These are phyloP conservation scores for Gobius niger DNA, from an alignment of 2,113 vertebrate genomes.

Conservation along the genomic window DNA sequence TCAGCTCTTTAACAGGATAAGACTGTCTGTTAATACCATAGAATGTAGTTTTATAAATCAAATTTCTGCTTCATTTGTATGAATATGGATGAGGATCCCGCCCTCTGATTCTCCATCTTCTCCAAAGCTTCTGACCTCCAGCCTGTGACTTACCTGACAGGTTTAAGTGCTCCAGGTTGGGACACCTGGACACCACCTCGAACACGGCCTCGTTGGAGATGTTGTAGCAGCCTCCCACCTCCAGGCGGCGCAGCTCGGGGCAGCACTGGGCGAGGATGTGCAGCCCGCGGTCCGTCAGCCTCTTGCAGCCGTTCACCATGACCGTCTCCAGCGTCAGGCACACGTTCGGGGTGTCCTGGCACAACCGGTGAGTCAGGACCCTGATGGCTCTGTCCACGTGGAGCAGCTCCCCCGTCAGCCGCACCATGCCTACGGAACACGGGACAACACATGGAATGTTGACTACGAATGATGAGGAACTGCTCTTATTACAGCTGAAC, in stretches of 20 bases:
- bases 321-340: conserved; percentile 96
- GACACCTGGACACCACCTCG: conserved; percentile 93
- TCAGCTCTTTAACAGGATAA: too few relatives aligned
- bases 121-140: not conserved
- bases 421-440: conserved; percentile 67
- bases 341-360: conserved; percentile 97
- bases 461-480: too few relatives aligned
- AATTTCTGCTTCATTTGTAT: too few relatives aligned
- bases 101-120: too few relatives aligned
- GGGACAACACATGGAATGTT: not conserved
- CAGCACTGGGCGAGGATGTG: conserved; percentile 93
- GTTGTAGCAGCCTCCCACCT: conserved; percentile 93
- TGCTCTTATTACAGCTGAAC: too few relatives aligned
- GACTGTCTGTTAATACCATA: too few relatives aligned
- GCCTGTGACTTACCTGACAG: conserved; percentile 85
- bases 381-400: conserved; percentile 91
- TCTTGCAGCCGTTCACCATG: conserved; percentile 88
- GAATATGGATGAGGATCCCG: too few relatives aligned
- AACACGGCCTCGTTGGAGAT: conserved; percentile 95
- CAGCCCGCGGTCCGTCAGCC: conserved; percentile 95
- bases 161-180: conserved; percentile 94
- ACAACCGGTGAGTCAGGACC: conserved; percentile 92
- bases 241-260: conserved; percentile 89
- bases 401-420: conserved; percentile 88
- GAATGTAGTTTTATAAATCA: too few relatives aligned